Evolutionary conservation across 2,797 vertebrate genomes (phyloP).

Genomic region (Microctenopoma stevenorrisi): DNA sequence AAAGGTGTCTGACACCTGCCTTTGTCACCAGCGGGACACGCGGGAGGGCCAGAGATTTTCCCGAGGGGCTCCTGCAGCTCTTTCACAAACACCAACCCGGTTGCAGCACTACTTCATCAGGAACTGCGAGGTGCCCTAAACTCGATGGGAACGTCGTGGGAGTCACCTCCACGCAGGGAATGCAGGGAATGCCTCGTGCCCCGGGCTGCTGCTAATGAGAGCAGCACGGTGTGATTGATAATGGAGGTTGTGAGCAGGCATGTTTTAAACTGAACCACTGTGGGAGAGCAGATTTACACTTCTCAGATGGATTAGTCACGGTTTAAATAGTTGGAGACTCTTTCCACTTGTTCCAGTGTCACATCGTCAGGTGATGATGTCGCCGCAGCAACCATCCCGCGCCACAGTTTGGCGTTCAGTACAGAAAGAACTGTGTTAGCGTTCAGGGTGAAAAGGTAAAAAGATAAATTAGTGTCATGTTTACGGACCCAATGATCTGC

Average conservation of each 20-base stretch:
- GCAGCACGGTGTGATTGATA: slow-evolving; percentile 22
- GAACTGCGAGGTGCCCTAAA: slow-evolving; percentile 26
- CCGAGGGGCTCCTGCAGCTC: slow-evolving; percentile 17
- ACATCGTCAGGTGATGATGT: too few species aligned
- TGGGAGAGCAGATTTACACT: too few species aligned
- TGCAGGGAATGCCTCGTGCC: slow-evolving; percentile 5
- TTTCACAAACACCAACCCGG: slow-evolving; percentile 18
- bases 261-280: too few species aligned
- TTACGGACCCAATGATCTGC: too few species aligned
- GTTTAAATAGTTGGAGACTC: too few species aligned
- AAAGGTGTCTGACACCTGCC: slow-evolving; percentile 35
- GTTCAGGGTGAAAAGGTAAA: too few species aligned
- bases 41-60: slow-evolving; percentile 24
- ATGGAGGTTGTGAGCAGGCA: neutral
- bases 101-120: slow-evolving; percentile 56
- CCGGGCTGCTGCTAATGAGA: slow-evolving; percentile 42
- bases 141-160: neutral
- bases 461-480: too few species aligned
- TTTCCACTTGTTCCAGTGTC: too few species aligned
- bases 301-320: too few species aligned
- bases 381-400: too few species aligned
- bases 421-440: too few species aligned
- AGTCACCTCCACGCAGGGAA: slow-evolving; percentile 7
- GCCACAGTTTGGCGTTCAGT: too few species aligned
- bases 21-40: slow-evolving; percentile 48